A percentile compares a stretch with the other conserved stretches of the same genome.
These are phyloP conservation scores for Vulpes vulpes DNA, from an alignment of 2,113 vertebrate genomes.

Conservation along the genomic window DNA sequence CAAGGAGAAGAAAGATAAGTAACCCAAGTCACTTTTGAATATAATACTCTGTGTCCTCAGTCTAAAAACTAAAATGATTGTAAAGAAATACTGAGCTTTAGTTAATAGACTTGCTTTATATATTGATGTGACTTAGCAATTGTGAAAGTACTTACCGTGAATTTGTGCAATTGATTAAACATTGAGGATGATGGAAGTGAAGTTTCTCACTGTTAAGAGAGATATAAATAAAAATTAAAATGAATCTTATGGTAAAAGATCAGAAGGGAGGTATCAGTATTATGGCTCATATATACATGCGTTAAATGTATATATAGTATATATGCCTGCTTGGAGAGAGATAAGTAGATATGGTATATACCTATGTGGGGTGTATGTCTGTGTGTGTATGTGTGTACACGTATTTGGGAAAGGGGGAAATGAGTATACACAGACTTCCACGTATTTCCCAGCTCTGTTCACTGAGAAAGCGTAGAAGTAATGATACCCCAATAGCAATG, in stretches of 20 bases:
- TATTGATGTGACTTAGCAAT: neutral
- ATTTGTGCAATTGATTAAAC: conserved; percentile 33
- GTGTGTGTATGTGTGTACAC: neutral
- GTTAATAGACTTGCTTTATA: conserved; percentile 11
- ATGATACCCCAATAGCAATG: neutral
- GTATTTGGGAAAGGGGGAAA: neutral
- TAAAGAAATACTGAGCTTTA: neutral
- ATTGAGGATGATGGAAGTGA: neutral
- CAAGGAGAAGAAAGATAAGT: neutral
- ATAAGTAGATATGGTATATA: neutral
- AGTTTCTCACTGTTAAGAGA: neutral
- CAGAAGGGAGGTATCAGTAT: neutral
- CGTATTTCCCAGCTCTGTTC: neutral
- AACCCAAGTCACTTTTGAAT: neutral
- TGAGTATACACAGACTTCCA: neutral
- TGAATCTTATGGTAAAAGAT: conserved; percentile 19
- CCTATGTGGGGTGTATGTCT: neutral
- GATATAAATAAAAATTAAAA: neutral
- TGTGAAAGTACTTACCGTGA: neutral
- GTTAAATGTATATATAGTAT: neutral
- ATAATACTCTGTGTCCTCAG: neutral
- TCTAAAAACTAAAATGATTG: neutral
- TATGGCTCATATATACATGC: neutral
- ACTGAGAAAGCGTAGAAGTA: conserved; percentile 22
- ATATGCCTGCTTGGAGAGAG: neutral